Conservation (phyloP, 2,888 invertebrate species). For the Lasioglossum figueresi region DNA sequence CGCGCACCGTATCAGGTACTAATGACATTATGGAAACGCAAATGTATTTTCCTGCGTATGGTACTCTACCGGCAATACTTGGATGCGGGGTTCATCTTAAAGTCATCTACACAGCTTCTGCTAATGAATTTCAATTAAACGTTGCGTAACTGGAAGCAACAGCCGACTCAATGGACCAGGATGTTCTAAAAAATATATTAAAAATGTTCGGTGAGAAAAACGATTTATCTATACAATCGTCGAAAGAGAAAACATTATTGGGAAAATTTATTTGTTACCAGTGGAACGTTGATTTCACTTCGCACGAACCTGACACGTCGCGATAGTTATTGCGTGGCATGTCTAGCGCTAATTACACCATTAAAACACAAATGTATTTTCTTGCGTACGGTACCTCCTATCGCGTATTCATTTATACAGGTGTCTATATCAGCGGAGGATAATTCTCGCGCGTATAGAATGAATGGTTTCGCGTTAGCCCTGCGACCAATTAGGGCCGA, state of each 20-base stretch:
- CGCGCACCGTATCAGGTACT: not conserved
- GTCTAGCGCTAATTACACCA: not conserved
- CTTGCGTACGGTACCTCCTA: not conserved
- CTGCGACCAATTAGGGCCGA: constrained; percentile 7
- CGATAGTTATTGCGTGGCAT: not conserved
- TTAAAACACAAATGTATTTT: not conserved
- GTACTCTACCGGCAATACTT: not conserved
- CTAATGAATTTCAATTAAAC: not conserved
- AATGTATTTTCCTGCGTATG: not conserved
- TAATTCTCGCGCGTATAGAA: not conserved
- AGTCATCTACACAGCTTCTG: not conserved
- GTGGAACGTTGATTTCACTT: not conserved
- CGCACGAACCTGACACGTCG: not conserved
- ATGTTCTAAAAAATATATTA: too few relatives aligned
- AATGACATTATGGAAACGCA: not conserved
- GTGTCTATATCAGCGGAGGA: not conserved
- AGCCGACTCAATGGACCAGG: not conserved
- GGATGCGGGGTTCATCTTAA: not conserved
- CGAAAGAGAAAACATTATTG: not conserved
- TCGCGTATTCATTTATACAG: constrained; percentile 3
- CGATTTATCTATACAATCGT: not conserved
- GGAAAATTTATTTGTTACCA: not conserved
- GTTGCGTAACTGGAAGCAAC: not conserved
- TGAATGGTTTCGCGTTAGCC: not conserved
- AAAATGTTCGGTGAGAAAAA: fast-evolving